Conservation (phyloP, 2,888 invertebrate genomes). For the Ferdinandea cuprea region DNA sequence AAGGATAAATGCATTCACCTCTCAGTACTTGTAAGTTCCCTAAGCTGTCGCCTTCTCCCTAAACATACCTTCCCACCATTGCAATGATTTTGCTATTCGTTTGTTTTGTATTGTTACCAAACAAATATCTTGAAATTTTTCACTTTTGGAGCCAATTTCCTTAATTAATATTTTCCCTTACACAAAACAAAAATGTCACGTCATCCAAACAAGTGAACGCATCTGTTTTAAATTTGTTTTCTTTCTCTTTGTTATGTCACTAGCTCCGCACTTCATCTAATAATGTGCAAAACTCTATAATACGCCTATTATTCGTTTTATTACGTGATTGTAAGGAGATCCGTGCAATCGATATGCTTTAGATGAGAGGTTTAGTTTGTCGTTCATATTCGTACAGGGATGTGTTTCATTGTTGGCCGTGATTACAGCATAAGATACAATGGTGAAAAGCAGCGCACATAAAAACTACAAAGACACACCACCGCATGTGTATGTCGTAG, state of each 20-base stretch:
- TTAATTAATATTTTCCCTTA: conserved; percentile 23
- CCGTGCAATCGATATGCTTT: conserved; percentile 43
- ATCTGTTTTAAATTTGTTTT: conserved; percentile 14
- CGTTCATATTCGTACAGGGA: conserved; percentile 21
- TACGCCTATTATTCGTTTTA: conserved; percentile 21
- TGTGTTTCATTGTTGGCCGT: conserved; percentile 30
- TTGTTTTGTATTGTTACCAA: neutral
- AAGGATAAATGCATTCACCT: neutral
- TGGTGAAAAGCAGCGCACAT: conserved; percentile 11
- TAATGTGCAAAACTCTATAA: conserved; percentile 13
- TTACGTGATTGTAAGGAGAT: conserved; percentile 50
- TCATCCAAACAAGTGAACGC: conserved; percentile 11
- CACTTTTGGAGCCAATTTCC: conserved; percentile 2
- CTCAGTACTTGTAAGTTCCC: neutral
- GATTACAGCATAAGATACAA: conserved; percentile 47
- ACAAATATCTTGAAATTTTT: neutral
- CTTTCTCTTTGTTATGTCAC: conserved; percentile 11
- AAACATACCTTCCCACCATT: neutral
- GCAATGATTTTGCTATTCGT: neutral
- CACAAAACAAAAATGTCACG: neutral
- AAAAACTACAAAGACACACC: conserved; percentile 32
- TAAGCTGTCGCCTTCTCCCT: neutral
- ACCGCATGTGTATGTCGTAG: conserved; percentile 4
- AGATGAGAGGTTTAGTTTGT: neutral
- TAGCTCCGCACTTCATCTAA: conserved; percentile 3